These are phyloP conservation scores for Aphelenchoides besseyi DNA, from an alignment of 1,140 invertebrate genomes.

Conservation along the genomic window DNA sequence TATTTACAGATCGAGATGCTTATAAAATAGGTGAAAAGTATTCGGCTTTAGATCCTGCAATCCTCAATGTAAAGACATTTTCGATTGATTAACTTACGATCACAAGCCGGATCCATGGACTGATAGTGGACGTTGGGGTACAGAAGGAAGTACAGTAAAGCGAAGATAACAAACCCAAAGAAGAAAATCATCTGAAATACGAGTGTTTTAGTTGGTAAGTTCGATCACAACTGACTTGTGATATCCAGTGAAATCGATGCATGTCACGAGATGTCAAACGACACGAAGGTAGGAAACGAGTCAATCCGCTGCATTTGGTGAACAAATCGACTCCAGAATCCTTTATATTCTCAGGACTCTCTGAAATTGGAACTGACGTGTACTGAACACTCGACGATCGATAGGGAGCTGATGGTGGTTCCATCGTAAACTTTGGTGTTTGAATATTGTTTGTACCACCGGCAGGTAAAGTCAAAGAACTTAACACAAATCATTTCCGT, in stretches of 20 bases:
- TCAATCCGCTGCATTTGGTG: background rate
- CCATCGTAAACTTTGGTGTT: background rate
- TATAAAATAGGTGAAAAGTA: background rate
- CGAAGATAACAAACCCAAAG: conserved; percentile 59
- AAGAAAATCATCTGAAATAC: conserved; percentile 59
- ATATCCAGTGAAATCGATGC: conserved; percentile 51
- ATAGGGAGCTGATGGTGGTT: background rate
- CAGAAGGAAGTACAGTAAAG: conserved; percentile 59
- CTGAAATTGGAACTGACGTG: background rate
- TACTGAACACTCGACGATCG: background rate
- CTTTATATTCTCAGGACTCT: background rate
- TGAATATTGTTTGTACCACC: background rate
- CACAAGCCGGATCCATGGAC: conserved; percentile 52
- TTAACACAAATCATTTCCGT: no score
- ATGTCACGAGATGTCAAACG: conserved; percentile 34
- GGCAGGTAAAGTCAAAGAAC: no score
- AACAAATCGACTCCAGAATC: background rate
- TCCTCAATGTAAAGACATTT: no score
- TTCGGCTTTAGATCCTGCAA: conserved; percentile 4
- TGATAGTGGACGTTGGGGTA: conserved; percentile 55
- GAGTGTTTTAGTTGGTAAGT: background rate
- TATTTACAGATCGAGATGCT: no score
- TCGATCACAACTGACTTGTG: conserved; percentile 30
- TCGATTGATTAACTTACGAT: no score
- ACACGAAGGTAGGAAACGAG: background rate